Percentiles rank a stretch among this genome's conserved stretches.
phyloP scores from a whole-genome alignment of 2,797 vertebrate species.

The Pseudotriccus pelzelni region DNA sequence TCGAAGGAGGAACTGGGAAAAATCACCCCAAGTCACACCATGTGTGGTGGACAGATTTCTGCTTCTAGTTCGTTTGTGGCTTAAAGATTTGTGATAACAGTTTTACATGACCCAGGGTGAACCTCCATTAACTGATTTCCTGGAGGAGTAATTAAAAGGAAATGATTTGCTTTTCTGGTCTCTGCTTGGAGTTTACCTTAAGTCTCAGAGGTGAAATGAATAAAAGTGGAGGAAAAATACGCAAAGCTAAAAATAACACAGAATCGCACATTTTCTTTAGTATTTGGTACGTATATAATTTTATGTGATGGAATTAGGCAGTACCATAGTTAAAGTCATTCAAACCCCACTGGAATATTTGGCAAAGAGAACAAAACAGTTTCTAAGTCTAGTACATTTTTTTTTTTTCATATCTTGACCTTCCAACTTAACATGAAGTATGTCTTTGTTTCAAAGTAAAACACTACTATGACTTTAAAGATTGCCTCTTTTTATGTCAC shows the following conservation, averaged over 20 bases:
- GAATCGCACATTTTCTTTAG: slow-evolving; percentile 47
- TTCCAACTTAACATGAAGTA: neutral
- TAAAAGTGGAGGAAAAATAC: slow-evolving; percentile 48
- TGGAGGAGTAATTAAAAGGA: slow-evolving; percentile 72
- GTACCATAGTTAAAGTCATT: slow-evolving; percentile 32
- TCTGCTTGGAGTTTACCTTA: slow-evolving; percentile 50
- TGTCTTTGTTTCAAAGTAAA: slow-evolving; percentile 11
- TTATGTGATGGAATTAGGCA: slow-evolving; percentile 49
- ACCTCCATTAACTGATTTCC: slow-evolving; percentile 67
- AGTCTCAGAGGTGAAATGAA: slow-evolving; percentile 63
- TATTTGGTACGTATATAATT: neutral
- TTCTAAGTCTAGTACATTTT: neutral
- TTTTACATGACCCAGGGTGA: slow-evolving; percentile 62
- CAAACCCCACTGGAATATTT: neutral
- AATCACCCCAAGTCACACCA: slow-evolving; percentile 6
- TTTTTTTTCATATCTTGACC: neutral
- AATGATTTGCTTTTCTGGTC: slow-evolving; percentile 71
- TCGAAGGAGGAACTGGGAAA: slow-evolving; percentile 7
- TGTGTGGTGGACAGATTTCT: slow-evolving; percentile 25
- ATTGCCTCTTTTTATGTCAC: neutral
- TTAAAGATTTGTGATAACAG: slow-evolving; percentile 67
- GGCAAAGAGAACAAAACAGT: neutral
- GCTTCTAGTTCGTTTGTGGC: slow-evolving; percentile 13
- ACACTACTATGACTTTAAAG: neutral
- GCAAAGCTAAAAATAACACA: slow-evolving; percentile 55